Percentiles rank a stretch among this genome's conserved stretches.
phyloP scores from a whole-genome alignment of 2,113 vertebrate species.

The Corythaixoides concolor region DNA sequence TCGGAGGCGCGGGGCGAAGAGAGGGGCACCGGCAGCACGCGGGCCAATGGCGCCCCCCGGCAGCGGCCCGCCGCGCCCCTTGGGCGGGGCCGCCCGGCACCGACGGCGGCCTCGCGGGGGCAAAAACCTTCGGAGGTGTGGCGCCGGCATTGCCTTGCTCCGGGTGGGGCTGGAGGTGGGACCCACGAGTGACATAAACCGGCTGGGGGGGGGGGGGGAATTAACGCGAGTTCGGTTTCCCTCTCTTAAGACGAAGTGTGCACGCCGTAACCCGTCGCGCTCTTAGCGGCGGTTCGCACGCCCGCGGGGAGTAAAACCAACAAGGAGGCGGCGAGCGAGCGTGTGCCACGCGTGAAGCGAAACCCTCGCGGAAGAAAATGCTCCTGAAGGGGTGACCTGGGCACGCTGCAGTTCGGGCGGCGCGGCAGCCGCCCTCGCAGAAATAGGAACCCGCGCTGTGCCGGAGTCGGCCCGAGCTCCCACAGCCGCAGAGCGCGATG shows the following conservation, averaged over 20 bases:
- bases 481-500: not conserved
- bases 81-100: not conserved
- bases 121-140: not conserved
- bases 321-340: too few species aligned
- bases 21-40: not conserved
- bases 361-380: not conserved
- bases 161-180: too few species aligned
- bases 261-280: rapidly evolving
- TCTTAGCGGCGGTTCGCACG: not conserved
- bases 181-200: rapidly evolving
- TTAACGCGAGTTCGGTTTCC: too few species aligned
- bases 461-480: too few species aligned
- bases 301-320: not conserved
- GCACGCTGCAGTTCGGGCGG: not conserved
- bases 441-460: rapidly evolving
- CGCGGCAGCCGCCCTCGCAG: too few species aligned
- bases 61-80: not conserved
- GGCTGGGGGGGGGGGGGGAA: too few species aligned
- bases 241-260: rapidly evolving
- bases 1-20: not conserved
- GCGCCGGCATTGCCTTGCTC: not conserved
- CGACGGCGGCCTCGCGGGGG: not conserved
- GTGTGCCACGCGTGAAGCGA: not conserved
- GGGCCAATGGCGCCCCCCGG: not conserved
- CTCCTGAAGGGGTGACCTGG: not conserved